Evolutionary conservation across 2,888 invertebrate species (phyloP).

Genomic region (Stenchaetothrips biformis): DNA sequence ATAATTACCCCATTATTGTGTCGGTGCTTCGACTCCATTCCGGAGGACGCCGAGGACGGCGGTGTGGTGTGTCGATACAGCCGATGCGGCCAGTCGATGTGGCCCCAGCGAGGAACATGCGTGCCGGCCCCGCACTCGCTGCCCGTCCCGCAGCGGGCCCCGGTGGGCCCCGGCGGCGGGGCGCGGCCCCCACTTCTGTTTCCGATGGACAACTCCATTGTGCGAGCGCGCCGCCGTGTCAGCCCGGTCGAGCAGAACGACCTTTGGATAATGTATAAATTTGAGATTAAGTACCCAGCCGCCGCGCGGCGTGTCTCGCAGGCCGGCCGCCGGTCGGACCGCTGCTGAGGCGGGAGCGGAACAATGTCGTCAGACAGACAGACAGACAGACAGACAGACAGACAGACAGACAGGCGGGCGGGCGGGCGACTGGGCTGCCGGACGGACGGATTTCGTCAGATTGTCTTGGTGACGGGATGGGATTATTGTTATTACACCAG

Average conservation of each 20-base stretch:
- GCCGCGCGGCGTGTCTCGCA: neutral
- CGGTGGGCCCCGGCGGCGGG: neutral
- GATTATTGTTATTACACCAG: too few relatives aligned
- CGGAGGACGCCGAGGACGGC: neutral
- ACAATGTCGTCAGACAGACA: neutral
- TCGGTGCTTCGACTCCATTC: neutral
- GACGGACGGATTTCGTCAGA: too few relatives aligned
- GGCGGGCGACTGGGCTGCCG: too few relatives aligned
- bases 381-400: too few relatives aligned
- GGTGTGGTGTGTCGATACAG: neutral
- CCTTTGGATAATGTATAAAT: constrained; percentile 20
- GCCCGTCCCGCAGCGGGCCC: neutral
- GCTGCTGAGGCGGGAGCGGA: neutral
- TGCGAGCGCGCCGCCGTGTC: neutral
- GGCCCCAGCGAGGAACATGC: neutral
- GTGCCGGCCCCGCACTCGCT: neutral
- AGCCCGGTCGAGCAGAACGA: neutral
- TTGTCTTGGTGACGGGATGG: too few relatives aligned
- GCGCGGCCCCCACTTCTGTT: neutral
- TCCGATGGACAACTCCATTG: constrained; percentile 24
- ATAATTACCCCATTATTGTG: constrained; percentile 22
- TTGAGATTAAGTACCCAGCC: constrained; percentile 13
- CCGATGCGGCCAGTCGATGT: constrained; percentile 6
- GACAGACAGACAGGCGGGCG: too few relatives aligned
- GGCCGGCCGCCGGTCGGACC: neutral